phyloP scores from a whole-genome alignment of 2,888 invertebrate genomes.

The Cephus pygmeus region DNA sequence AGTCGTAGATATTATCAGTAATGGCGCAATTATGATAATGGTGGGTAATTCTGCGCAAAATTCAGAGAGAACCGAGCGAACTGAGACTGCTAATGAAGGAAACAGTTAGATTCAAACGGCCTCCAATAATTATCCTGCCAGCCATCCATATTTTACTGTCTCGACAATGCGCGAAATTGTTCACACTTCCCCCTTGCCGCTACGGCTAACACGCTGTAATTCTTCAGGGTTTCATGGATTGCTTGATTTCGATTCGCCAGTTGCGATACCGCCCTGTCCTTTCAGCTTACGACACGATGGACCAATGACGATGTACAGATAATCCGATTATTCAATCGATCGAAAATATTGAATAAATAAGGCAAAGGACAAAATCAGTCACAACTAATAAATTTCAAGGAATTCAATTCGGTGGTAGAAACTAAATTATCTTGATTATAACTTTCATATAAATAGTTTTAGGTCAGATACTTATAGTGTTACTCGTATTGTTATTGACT shows the following conservation, averaged over 20 bases:
- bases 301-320: background rate
- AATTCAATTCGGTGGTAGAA: background rate
- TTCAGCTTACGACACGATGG: background rate
- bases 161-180: conserved; percentile 65
- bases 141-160: conserved; percentile 57
- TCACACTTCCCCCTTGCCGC: conserved; percentile 63
- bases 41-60: conserved; percentile 64
- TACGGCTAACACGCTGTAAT: conserved; percentile 45
- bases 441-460: background rate
- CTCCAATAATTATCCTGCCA: conserved; percentile 64
- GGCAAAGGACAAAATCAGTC: background rate
- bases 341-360: background rate
- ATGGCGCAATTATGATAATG: conserved; percentile 66
- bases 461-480: background rate
- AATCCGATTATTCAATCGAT: background rate
- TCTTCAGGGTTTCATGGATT: conserved; percentile 24
- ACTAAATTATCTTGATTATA: background rate
- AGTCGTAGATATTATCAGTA: conserved; percentile 65
- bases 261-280: background rate
- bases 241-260: conserved; percentile 1
- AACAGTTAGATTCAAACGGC: conserved; percentile 67
- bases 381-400: background rate
- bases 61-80: conserved; percentile 49
- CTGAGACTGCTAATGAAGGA: conserved; percentile 67
- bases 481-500: background rate